These are phyloP conservation scores for Rafetus swinhoei DNA, from an alignment of 2,113 vertebrate species.

Conservation along the genomic window DNA sequence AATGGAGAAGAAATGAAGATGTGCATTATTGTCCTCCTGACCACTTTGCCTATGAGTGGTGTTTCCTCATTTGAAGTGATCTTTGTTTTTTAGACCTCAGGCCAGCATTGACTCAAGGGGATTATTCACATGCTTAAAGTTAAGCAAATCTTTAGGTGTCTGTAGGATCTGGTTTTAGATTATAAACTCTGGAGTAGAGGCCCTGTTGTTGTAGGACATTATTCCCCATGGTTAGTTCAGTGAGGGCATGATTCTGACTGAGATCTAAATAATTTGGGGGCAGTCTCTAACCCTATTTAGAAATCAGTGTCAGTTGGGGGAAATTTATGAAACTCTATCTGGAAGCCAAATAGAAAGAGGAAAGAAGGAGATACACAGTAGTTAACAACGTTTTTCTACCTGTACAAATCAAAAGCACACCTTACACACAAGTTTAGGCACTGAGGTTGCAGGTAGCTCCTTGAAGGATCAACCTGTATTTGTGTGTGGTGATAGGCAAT, in stretches of 20 bases:
- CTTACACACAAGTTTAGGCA: neutral
- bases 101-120: neutral
- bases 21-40: neutral
- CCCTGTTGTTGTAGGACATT: neutral
- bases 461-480: neutral
- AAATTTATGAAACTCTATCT: neutral
- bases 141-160: neutral
- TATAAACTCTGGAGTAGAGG: neutral
- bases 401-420: neutral
- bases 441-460: neutral
- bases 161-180: neutral
- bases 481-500: neutral
- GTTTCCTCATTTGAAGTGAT: neutral
- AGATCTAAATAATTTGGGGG: neutral
- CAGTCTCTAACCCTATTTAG: neutral
- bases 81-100: neutral
- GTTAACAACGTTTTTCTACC: neutral
- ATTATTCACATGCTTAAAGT: neutral
- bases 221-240: neutral
- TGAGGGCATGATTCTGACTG: neutral
- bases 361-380: neutral
- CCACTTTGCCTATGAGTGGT: neutral
- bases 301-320: neutral
- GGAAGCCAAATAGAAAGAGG: neutral
- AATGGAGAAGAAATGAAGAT: neutral